Conservation (phyloP, 2,113 vertebrate species). For the Orthochromis indermauri region DNA sequence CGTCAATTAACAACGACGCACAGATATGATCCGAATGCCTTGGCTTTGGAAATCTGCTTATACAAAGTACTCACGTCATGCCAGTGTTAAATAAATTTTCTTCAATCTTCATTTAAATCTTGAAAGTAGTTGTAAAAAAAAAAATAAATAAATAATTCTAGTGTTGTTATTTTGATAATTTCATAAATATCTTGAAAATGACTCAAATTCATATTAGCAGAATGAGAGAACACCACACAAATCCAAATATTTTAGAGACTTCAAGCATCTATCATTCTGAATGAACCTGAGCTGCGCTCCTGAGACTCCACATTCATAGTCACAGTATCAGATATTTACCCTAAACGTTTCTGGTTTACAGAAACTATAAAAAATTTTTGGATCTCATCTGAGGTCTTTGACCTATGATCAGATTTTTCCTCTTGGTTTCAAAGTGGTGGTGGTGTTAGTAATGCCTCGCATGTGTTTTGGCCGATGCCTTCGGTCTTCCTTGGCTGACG, state of each 20-base stretch:
- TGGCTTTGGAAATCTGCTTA: not conserved
- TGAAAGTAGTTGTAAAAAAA: not conserved
- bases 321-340: not conserved
- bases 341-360: not conserved
- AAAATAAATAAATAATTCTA: not conserved
- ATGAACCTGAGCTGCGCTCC: not conserved
- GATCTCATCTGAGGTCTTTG: not conserved
- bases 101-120: not conserved
- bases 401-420: not conserved
- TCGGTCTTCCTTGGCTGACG: accelerated
- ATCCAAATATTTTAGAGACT: not conserved
- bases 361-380: not conserved
- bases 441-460: not conserved
- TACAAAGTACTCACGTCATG: not conserved
- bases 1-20: accelerated
- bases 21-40: not conserved
- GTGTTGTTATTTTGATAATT: not conserved
- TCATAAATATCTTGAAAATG: not conserved
- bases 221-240: not conserved
- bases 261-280: not conserved
- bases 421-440: not conserved
- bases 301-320: not conserved
- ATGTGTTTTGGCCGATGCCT: not conserved
- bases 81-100: not conserved
- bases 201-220: not conserved